Evolutionary conservation across 2,888 invertebrate species (phyloP).

Genomic region (Sesia apiformis): DNA sequence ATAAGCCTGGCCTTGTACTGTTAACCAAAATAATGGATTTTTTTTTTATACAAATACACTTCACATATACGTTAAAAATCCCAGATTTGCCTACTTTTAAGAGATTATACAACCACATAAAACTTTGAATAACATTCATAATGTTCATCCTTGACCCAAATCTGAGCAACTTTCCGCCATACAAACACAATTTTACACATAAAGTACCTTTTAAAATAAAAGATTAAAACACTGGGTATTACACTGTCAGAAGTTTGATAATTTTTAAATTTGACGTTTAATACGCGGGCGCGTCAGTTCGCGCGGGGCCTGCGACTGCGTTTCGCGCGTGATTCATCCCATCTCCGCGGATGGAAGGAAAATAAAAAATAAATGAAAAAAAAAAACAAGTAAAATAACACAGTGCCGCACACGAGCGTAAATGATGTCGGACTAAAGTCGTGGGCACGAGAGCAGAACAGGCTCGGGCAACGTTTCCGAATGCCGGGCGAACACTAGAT

Average conservation of each 20-base stretch:
- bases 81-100: no score
- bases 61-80: not conserved
- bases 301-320: slow-evolving; percentile 44
- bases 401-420: slow-evolving; percentile 19
- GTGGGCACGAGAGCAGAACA: slow-evolving; percentile 42
- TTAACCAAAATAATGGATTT: not conserved
- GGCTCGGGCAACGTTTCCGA: slow-evolving; percentile 6
- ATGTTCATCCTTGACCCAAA: not conserved
- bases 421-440: slow-evolving; percentile 11
- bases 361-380: slow-evolving; percentile 33
- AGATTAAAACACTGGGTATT: slow-evolving; percentile 11
- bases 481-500: not conserved
- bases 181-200: not conserved
- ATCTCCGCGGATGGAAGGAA: slow-evolving; percentile 28
- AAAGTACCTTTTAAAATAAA: slow-evolving; percentile 6
- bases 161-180: not conserved
- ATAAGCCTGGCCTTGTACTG: not conserved
- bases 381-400: slow-evolving; percentile 22
- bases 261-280: slow-evolving; percentile 12
- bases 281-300: slow-evolving; percentile 28
- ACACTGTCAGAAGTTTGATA: slow-evolving; percentile 11
- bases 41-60: not conserved
- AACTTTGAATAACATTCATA: no score
- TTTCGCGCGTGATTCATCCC: slow-evolving; percentile 50
- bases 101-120: no score